phyloP scores from a whole-genome alignment of 2,113 vertebrate genomes.

The Rhadina sibilatrix region DNA sequence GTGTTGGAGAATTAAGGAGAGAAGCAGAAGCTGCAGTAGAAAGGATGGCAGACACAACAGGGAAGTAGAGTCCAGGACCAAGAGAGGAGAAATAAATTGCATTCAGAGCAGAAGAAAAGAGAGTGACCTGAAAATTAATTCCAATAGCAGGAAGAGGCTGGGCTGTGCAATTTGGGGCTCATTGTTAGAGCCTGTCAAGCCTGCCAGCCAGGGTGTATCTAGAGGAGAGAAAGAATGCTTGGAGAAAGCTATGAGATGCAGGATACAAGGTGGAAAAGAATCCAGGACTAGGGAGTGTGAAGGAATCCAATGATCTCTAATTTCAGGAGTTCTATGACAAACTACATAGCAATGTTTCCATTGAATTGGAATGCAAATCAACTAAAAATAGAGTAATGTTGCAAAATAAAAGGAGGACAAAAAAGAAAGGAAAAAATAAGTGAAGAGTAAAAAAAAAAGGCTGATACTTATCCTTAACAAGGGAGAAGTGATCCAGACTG shows the following conservation, averaged over 20 bases:
- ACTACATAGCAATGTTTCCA: background rate
- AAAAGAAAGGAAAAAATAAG: background rate
- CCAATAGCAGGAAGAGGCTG: conserved; percentile 30
- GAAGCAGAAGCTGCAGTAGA: background rate
- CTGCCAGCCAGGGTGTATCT: conserved; percentile 38
- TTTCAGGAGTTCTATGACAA: background rate
- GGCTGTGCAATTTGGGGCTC: conserved; percentile 6
- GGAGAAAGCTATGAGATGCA: background rate
- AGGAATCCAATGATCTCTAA: background rate
- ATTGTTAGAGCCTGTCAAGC: background rate
- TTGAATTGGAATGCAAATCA: background rate
- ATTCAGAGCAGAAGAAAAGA: background rate
- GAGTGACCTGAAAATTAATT: conserved; percentile 47
- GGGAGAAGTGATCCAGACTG: background rate
- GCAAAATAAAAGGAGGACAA: background rate
- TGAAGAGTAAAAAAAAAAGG: background rate
- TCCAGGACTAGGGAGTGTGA: background rate
- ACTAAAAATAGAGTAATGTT: background rate
- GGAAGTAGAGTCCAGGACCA: background rate
- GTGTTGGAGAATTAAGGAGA: background rate
- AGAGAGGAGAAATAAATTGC: background rate
- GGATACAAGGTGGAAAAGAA: background rate
- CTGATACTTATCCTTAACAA: background rate
- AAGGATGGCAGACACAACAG: background rate
- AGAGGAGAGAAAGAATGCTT: conserved; percentile 10